Conservation (phyloP, 2,888 invertebrate genomes). For the Aromia moschata region DNA sequence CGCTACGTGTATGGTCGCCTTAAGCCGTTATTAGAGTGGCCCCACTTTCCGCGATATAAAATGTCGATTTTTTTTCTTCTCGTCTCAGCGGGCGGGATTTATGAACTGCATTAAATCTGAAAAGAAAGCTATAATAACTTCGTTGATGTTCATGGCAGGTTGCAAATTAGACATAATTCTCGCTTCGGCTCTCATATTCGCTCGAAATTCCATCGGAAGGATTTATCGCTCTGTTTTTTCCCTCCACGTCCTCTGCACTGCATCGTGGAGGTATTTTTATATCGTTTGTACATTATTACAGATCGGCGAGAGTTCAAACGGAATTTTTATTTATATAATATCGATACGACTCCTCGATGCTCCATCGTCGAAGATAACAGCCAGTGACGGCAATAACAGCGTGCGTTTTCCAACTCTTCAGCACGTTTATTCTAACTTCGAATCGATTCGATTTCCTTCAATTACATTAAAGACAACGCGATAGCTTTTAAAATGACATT, state of each 20-base stretch:
- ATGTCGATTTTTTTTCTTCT: conserved; percentile 12
- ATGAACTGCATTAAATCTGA: conserved; percentile 18
- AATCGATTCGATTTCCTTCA: not conserved
- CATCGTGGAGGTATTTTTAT: not conserved
- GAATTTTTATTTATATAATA: conserved; percentile 19
- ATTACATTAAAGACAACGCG: not conserved
- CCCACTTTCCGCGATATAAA: not conserved
- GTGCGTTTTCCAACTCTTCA: not conserved
- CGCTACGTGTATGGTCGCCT: no score
- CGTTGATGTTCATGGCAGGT: conserved; percentile 21
- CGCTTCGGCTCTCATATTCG: conserved; percentile 9
- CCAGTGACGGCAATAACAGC: conserved; percentile 1
- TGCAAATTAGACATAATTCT: conserved; percentile 20
- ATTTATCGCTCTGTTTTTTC: conserved; percentile 21
- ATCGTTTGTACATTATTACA: conserved; percentile 5
- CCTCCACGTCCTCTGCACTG: not conserved
- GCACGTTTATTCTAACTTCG: not conserved
- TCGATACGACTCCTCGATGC: not conserved
- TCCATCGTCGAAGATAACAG: not conserved
- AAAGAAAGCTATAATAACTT: conserved; percentile 21
- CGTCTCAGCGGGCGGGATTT: conserved; percentile 7
- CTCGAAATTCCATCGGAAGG: conserved; percentile 12
- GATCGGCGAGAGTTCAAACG: not conserved
- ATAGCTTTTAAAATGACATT: no score
- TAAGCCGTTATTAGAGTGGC: conserved; percentile 11